Evolutionary conservation across 2,113 vertebrate species (phyloP), one percentile per base, ranked within the genome.

Genomic region (Cariama cristata): DNA sequence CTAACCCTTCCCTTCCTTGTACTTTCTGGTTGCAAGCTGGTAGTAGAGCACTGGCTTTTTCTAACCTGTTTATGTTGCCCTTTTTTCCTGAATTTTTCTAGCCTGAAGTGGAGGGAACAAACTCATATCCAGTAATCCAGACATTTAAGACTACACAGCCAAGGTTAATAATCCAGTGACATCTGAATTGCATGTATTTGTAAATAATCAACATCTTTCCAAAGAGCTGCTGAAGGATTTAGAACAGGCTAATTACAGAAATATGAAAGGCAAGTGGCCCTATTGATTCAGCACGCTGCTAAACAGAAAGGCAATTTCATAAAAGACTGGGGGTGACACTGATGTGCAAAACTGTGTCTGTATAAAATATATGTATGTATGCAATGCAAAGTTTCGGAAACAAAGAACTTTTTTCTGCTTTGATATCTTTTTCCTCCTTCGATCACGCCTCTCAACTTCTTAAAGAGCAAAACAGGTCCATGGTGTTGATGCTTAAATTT

Each of bases 131-230:
- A 8, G 64, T 86, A 95, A 95, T 80, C 63, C 95, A 95, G 87
- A 68, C 47, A 33, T 64, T 94, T 80, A 77, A 87, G 72, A 49
- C 77, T 84, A 30, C 86, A 50, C 47, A 93, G 75, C 74, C 63
- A 90, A 94, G 96, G 96, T 96, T 96, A 96, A 96, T 95, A 96
- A 96, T 52, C 38, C 79, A 79, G 55, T 96, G 96, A 91, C 95
- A 95, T 62, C 91, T 60, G 88, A 96, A 85, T 96, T 86, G 71
- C 94, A 93, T 4, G 3, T 90, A 21, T 75, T 75, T 81, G 93
- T 93, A 97, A 97, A 97, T 93, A 94, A 96, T 80, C 85, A 69
- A 71, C 90, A 86, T 77, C 64, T 77, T 87, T 72, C 92, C 49
- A 2, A 91, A 77, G 73, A 86, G 86, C 80, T 72, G 84, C 88